Percentiles rank a stretch among this genome's conserved stretches.
Evolutionary conservation across 2,797 vertebrate genomes (phyloP).

Genomic region (Gymnodraco acuticeps): DNA sequence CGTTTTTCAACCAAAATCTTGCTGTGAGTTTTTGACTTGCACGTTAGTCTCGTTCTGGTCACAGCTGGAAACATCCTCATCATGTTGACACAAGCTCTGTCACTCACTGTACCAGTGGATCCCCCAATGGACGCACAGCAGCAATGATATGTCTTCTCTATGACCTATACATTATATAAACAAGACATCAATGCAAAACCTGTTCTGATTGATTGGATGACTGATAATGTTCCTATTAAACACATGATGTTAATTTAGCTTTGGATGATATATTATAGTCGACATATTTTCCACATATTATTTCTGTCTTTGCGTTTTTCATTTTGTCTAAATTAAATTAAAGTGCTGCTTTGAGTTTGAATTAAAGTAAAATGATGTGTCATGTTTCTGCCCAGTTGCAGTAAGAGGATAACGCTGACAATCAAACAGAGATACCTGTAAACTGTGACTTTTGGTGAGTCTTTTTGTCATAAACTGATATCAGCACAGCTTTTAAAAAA

Average conservation of each 20-base stretch:
- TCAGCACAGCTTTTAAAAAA: no score
- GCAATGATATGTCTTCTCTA: neutral
- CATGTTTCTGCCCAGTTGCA: neutral
- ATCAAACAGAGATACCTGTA: neutral
- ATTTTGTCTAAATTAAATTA: neutral
- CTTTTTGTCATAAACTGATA: neutral
- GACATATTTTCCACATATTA: neutral
- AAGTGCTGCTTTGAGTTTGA: neutral
- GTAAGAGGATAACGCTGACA: neutral
- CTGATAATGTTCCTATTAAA: neutral
- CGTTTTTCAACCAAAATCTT: neutral
- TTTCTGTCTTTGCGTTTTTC: neutral
- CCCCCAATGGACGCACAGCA: neutral
- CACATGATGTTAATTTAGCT: neutral
- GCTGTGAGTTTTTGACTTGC: conserved; percentile 14
- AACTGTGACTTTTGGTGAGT: neutral
- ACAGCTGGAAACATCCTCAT: conserved; percentile 42
- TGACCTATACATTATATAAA: conserved; percentile 17
- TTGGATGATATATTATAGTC: neutral
- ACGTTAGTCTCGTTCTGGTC: conserved; percentile 30
- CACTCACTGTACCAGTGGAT: conserved; percentile 9
- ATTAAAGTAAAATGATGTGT: neutral
- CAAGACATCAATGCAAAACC: neutral
- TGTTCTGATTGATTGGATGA: conserved; percentile 1
- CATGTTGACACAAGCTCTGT: conserved; percentile 15